phyloP scores from a whole-genome alignment of 2,888 invertebrate genomes.

The Strigamia maritima region DNA sequence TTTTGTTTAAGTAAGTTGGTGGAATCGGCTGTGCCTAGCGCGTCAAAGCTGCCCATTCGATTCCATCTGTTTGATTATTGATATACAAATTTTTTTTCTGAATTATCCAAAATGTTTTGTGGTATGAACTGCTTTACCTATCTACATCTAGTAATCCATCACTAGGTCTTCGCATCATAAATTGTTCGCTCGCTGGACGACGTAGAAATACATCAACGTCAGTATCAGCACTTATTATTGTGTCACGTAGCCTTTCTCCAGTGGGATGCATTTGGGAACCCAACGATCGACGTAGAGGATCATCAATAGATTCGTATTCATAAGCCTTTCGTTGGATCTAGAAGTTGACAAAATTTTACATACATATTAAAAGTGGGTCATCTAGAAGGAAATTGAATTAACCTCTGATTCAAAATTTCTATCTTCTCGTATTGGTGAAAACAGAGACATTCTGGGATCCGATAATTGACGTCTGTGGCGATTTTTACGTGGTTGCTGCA shows the following conservation, averaged over 20 bases:
- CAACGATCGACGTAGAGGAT: conserved; percentile 45
- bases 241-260: conserved; percentile 43
- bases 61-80: conserved; percentile 18
- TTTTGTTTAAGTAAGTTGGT: not conserved
- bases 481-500: conserved; percentile 39
- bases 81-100: no score
- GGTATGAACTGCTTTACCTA: conserved; percentile 38
- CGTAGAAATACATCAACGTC: conserved; percentile 30
- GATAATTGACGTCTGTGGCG: conserved; percentile 58
- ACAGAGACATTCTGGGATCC: conserved; percentile 58
- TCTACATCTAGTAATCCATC: conserved; percentile 36
- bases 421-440: conserved; percentile 57
- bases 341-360: conserved; percentile 46
- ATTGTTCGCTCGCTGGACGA: conserved; percentile 34
- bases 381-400: conserved; percentile 39
- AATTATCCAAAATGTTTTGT: conserved; percentile 35
- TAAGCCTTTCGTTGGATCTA: conserved; percentile 53
- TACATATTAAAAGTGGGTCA: conserved; percentile 44
- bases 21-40: conserved; percentile 20
- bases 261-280: not conserved
- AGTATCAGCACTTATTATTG: conserved; percentile 44
- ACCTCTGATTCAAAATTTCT: conserved; percentile 53
- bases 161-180: conserved; percentile 38
- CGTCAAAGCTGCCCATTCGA: conserved; percentile 44
- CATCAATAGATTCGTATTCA: conserved; percentile 54